These are phyloP conservation scores for Nymphalis polychloros DNA, from an alignment of 2,888 invertebrate species.

Conservation along the genomic window DNA sequence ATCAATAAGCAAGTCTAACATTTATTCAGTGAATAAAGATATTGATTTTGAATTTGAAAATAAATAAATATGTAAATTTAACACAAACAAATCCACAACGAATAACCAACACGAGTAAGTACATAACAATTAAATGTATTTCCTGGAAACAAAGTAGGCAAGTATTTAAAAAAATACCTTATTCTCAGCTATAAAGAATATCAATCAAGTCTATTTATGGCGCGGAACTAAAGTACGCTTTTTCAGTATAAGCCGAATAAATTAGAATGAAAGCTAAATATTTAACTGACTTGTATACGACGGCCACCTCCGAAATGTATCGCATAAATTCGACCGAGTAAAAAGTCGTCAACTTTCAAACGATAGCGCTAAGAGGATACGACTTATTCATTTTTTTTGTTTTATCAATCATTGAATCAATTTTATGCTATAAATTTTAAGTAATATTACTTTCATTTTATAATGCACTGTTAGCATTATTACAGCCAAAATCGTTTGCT, in stretches of 20 bases:
- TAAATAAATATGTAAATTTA: too few species aligned
- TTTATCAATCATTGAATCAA: neutral
- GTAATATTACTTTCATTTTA: too few species aligned
- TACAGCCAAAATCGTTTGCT: too few species aligned
- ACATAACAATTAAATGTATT: neutral
- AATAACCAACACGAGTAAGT: neutral
- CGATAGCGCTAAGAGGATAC: slow-evolving; percentile 36
- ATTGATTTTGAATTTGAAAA: too few species aligned
- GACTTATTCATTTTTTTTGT: slow-evolving; percentile 6
- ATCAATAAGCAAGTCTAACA: too few species aligned
- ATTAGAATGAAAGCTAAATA: slow-evolving; percentile 73
- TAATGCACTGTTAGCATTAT: too few species aligned
- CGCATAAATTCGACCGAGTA: slow-evolving; percentile 76
- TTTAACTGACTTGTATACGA: slow-evolving; percentile 76
- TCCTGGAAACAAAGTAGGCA: slow-evolving; percentile 14
- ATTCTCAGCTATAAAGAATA: slow-evolving; percentile 46
- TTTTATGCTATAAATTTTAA: too few species aligned
- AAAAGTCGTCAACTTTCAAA: slow-evolving; percentile 70
- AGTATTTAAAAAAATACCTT: slow-evolving; percentile 27
- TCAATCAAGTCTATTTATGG: slow-evolving; percentile 67
- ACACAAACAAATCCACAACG: neutral
- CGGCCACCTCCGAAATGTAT: slow-evolving; percentile 73
- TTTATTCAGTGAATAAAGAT: too few species aligned
- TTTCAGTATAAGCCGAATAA: slow-evolving; percentile 70
- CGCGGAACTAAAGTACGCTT: slow-evolving; percentile 61